phyloP scores from a whole-genome alignment of 2,888 invertebrate genomes.

The Scrobipalpa atriplicella region DNA sequence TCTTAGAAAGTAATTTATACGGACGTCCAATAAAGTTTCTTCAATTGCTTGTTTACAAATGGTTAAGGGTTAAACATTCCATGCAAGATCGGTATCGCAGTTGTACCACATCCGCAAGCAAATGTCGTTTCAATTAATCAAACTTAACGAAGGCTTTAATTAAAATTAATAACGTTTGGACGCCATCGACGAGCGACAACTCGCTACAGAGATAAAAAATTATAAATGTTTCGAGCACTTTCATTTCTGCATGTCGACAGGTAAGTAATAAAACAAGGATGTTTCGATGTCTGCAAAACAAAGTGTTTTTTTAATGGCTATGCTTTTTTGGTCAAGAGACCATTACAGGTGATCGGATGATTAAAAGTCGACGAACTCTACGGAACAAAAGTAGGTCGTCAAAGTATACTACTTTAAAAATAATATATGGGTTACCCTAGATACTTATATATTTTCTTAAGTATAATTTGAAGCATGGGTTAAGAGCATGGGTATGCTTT shows the following conservation, averaged over 20 bases:
- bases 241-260: conserved; percentile 4
- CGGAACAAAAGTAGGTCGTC: too few relatives aligned
- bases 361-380: too few relatives aligned
- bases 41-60: conserved; percentile 5
- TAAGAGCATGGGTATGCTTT: too few relatives aligned
- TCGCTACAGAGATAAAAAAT: conserved; percentile 21
- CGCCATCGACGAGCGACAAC: conserved; percentile 28
- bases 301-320: background rate
- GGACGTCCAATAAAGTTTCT: background rate
- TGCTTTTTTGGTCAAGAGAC: too few relatives aligned
- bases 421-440: too few relatives aligned
- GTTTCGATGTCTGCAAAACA: background rate
- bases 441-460: too few relatives aligned
- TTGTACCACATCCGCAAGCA: conserved; percentile 31
- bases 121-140: conserved; percentile 54
- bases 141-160: conserved; percentile 53
- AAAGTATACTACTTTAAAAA: too few relatives aligned
- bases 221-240: conserved; percentile 19
- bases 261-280: background rate
- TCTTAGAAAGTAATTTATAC: background rate
- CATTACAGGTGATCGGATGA: too few relatives aligned
- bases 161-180: conserved; percentile 53
- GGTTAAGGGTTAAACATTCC: background rate
- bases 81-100: conserved; percentile 26
- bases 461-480: too few relatives aligned